Evolutionary conservation across 2,113 vertebrate genomes (phyloP), one percentile per base, ranked within the genome.

Genomic region (Donacobius atricapilla): DNA sequence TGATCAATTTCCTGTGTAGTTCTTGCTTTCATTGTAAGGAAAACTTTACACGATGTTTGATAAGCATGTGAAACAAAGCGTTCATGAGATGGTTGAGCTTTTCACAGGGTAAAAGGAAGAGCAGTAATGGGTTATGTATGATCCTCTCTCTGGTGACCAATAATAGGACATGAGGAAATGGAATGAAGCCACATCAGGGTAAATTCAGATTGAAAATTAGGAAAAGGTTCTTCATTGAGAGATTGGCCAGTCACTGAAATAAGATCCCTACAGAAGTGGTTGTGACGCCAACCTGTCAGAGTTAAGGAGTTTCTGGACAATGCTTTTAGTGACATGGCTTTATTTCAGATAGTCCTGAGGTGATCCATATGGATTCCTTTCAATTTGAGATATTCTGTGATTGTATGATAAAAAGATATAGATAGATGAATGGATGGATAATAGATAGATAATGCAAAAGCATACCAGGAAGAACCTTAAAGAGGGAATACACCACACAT

Each of bases 251-350:
- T 68, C n/a, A 27, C 24, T 47, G 40, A 40, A 82, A 35, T 40
- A 54, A 60, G 3, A 24, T 53, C 39, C 30, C n/a, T 30, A 25
- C 30, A 31, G 61, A 51, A 60, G 13, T 35, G 39, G 11, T 47
- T 0, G 0, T 15, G 39, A 35, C 30, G 66, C 14, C 45, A 60
- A 27, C 30, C n/a, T 45, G 17, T 24, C 60, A 15, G n/a, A 76
- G n/a, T 30, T 61, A 47, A 13, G 30, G 39, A 35, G 9, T 35
- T n/a, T 48, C 40, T 76, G 40, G 35, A 31, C 4, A 31, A 16
- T 27, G n/a, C 54, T 54, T 76, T 60, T 69, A 42, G 35, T 35
- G 30, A 35, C 15, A 18, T 27, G 18, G 8, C 11, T 61, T 61
- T 40, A 25, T 54, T 69, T 61, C 33, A 90, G 40, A 11, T 54